These are phyloP conservation scores for Merodon equestris DNA, from an alignment of 2,888 invertebrate genomes.

Conservation along the genomic window DNA sequence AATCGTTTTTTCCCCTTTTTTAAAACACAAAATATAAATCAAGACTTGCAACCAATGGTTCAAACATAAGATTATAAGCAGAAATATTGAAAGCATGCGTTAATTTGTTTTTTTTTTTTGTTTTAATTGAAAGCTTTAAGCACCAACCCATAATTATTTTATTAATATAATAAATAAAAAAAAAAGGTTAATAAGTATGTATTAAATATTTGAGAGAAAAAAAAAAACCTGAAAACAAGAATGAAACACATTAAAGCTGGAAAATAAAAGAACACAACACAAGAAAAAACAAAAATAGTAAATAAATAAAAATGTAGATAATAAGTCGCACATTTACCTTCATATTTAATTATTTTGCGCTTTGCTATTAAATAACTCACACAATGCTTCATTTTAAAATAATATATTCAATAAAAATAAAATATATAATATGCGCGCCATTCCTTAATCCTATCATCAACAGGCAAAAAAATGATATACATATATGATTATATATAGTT, in stretches of 20 bases:
- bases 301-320: conserved; percentile 51
- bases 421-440: conserved; percentile 51
- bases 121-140: conserved; percentile 26
- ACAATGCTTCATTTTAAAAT: conserved; percentile 46
- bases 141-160: conserved; percentile 22
- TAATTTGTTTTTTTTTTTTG: not conserved
- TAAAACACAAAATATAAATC: conserved; percentile 65
- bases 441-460: conserved; percentile 36
- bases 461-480: not conserved
- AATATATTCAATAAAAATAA: conserved; percentile 32
- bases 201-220: conserved; percentile 20
- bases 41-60: conserved; percentile 51
- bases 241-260: conserved; percentile 57
- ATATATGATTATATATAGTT: too few relatives aligned
- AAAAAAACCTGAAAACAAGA: conserved; percentile 63
- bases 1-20: conserved; percentile 15
- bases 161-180: conserved; percentile 14
- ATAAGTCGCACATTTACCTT: conserved; percentile 59
- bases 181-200: conserved; percentile 8
- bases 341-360: conserved; percentile 51
- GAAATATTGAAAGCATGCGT: conserved; percentile 34
- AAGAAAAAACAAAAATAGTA: conserved; percentile 23
- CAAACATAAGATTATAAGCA: too few relatives aligned
- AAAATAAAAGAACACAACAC: conserved; percentile 55
- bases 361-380: conserved; percentile 10